Base-by-base conservation (phyloP, 2,888 invertebrate species). In the Bugulina stolonifera region DNA sequence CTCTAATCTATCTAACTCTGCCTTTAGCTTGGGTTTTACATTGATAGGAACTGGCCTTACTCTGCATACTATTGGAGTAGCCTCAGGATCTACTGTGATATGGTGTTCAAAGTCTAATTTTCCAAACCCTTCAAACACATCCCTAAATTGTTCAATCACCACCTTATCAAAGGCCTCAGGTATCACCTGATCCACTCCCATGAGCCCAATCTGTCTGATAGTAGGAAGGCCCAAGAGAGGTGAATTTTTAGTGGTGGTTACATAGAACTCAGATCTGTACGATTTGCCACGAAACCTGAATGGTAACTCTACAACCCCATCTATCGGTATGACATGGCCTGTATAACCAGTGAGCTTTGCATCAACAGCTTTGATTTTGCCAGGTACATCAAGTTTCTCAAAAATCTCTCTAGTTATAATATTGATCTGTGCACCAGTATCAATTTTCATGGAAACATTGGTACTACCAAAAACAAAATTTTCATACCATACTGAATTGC, bases 61-160 rank as follows among this genome's bases (percentile, higher is more conserved):
- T 14, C 23, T 27, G 57, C 57, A 5, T 18, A 27, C 57, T 57
- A 57, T 23, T 57, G 57, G 57, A 3, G 5, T 57, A 25, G 57
- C n/a, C n/a, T 57, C 57, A 57, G n/a, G n/a, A 5, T 10, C 5
- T 57, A 27, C 5, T 57, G 27, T 57, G 10, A 27, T 57, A 23
- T 57, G 57, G n/a, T 27, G n/a, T 22, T 57, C n/a, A 18, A 27
- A 18, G 27, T 22, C 27, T 22, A 57, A 22, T 57, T 57, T 57
- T 25, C 57, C 57, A 57, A 57, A 23, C n/a, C 57, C 57, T 23
- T 57, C 57, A 57, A 22, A 57, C 5, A 57, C 57, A 57, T 57
- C 57, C 57, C 23, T 27, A 18, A 57, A 57, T 25, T 27, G 14
- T 25, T 57, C 57, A 57, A 57, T 22, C 23, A 57, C 23, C n/a